phyloP scores from a whole-genome alignment of 2,888 invertebrate species.

The Tipula vernalis region DNA sequence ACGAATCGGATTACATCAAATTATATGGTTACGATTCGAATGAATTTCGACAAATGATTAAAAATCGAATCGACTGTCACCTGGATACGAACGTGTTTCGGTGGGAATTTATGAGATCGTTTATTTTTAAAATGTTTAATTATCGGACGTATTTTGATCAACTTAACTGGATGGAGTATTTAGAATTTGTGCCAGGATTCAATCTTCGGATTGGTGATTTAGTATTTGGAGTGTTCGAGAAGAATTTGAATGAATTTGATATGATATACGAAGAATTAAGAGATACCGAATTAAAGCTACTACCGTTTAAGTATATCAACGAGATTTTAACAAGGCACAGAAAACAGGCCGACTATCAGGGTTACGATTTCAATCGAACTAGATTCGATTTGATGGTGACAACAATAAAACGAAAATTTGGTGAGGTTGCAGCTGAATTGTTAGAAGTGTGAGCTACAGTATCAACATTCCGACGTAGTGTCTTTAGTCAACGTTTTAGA shows the following conservation, averaged over 20 bases:
- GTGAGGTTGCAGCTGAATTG: neutral
- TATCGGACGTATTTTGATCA: neutral
- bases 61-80: neutral
- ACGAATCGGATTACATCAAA: neutral
- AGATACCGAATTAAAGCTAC: neutral
- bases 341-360: neutral
- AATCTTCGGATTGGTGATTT: neutral
- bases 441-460: neutral
- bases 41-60: neutral
- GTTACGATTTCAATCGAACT: neutral
- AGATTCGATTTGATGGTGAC: neutral
- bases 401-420: neutral
- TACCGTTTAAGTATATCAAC: neutral
- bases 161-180: neutral
- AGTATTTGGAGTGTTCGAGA: neutral
- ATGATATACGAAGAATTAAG: neutral
- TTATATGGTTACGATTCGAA: neutral
- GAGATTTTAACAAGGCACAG: neutral
- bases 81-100: neutral
- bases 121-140: neutral
- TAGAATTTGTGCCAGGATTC: neutral
- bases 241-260: neutral
- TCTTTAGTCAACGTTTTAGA: too few relatives aligned
- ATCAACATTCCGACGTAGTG: neutral
- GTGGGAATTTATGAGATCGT: neutral